Base-by-base conservation (phyloP, 2,888 invertebrate genomes). In the Idaea aversata region DNA sequence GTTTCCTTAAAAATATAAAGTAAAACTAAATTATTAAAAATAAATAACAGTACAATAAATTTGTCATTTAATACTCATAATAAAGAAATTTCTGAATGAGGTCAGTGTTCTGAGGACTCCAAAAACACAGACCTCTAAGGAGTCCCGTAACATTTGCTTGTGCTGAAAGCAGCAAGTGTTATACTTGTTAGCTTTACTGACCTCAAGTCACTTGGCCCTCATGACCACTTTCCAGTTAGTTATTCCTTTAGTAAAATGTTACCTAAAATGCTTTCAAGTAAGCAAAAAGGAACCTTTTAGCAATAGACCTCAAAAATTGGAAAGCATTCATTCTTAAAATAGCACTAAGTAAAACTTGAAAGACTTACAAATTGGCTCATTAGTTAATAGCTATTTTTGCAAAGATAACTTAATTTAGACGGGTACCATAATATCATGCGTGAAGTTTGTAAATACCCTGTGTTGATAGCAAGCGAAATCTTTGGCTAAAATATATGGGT, bases 31-130 rank as follows among this genome's bases (percentile, higher is more conserved):
- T 77, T 75, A 79, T 79, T 85, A 68, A 84, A 86, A 92, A 91
- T 92, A 92, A 92, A 91, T 91, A 91, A 91, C 89, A 87, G 78
- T 85, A 83, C 81, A 85, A 86, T 77, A 86, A 86, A 79, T 77
- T 77, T 85, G 85, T 85, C 83, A 83, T 84, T 77, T 82, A 82
- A 81, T 83, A 81, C 81, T 71, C 70, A 65, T 66, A 64, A 60
- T 59, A 67, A 25, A 70, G 47, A 47, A 7, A 64, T 61, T 68
- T 65, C 47, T 63, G 38, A 63, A 47, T 47, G 47, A 47, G 47
- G 47, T 13, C 47, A 47, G 47, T 47, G 47, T 47, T 47, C 13
- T 10, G 7, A 7, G 47, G 10, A 47, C 47, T 47, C 25, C 25
- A 25, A 25, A 3, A 25, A 25, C 25, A 25, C 25, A 25, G 25